phyloP scores from a whole-genome alignment of 2,797 vertebrate species.

The Onychomys leucogaster region DNA sequence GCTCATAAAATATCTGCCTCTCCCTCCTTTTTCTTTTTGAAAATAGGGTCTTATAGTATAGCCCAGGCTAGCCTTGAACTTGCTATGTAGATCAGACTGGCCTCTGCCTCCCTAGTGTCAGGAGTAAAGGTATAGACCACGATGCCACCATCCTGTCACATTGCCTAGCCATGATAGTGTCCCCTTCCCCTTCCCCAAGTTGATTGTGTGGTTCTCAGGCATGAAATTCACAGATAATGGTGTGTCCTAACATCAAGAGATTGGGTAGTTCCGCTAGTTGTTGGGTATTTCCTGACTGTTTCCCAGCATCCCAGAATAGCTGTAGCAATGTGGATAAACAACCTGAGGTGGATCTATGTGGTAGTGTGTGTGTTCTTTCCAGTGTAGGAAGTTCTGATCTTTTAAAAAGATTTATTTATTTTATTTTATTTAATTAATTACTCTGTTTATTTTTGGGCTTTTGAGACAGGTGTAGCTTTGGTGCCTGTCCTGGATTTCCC shows the following conservation, averaged over 20 bases:
- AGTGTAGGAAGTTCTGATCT: background rate
- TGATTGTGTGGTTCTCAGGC: background rate
- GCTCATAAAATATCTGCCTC: background rate
- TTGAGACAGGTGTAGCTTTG: too few species aligned
- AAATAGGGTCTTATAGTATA: background rate
- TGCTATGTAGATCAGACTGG: background rate
- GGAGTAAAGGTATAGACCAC: background rate
- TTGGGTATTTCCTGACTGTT: background rate
- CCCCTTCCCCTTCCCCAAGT: too few species aligned
- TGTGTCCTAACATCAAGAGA: background rate
- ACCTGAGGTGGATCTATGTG: background rate
- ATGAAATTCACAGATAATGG: background rate
- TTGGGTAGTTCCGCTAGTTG: background rate
- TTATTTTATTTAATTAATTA: too few species aligned
- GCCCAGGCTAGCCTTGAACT: background rate
- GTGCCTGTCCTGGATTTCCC: too few species aligned
- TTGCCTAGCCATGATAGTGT: background rate
- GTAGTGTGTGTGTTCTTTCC: background rate
- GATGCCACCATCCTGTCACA: background rate
- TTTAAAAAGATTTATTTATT: background rate
- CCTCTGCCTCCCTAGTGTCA: background rate
- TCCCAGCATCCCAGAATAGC: background rate
- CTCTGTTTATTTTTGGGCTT: too few species aligned
- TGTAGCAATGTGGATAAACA: background rate
- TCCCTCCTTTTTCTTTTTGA: too few species aligned